phyloP scores from a whole-genome alignment of 37 sponge, comb jelly and placozoan genomes.

The Eunapius fragilis region DNA sequence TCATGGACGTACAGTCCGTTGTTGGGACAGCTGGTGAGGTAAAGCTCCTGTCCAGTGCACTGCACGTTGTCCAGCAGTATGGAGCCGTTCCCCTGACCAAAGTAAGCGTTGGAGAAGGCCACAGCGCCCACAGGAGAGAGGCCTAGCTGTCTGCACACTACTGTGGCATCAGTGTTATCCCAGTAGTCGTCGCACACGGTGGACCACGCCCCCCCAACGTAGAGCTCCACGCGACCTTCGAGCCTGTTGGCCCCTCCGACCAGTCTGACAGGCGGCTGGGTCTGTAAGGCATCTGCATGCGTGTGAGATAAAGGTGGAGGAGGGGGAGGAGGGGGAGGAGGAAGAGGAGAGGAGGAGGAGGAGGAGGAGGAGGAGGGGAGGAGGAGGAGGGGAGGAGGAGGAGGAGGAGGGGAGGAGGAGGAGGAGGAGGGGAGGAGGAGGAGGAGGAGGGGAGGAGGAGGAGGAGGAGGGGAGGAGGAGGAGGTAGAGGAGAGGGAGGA shows the following conservation, averaged over 20 bases:
- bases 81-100: background rate
- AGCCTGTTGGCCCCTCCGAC: background rate
- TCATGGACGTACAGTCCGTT: background rate
- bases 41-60: background rate
- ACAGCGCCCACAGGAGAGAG: background rate
- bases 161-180: background rate
- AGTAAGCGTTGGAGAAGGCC: background rate
- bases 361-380: no score
- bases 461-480: no score
- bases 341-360: no score
- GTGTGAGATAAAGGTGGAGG: no score
- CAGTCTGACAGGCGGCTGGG: conserved; percentile 10
- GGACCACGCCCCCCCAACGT: background rate
- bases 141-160: conserved; percentile 1
- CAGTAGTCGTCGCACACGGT: background rate
- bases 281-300: background rate
- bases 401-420: no score
- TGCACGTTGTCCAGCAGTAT: background rate
- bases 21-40: conserved; percentile 2
- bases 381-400: no score
- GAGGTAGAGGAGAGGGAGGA: no score
- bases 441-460: no score
- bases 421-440: no score
- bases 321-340: no score
- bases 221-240: conserved; percentile 50